phyloP scores from a whole-genome alignment of 2,888 invertebrate species.

The Portevinia maculata region DNA sequence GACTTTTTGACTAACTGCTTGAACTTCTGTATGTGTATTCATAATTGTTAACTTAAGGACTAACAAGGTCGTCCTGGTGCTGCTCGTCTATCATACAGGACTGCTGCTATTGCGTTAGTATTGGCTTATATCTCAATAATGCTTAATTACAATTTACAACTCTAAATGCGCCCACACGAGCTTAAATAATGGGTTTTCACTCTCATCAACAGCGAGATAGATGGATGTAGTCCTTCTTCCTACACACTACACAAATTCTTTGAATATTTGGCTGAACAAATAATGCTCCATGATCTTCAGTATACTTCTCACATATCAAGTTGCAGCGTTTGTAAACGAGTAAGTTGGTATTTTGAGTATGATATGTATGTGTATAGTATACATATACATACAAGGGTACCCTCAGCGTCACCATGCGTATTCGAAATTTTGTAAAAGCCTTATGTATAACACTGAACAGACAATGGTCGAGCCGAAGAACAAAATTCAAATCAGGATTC shows the following conservation, averaged over 20 bases:
- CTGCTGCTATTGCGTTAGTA: slow-evolving; percentile 14
- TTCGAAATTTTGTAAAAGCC: not conserved
- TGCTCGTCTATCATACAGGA: not conserved
- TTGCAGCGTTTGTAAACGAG: not conserved
- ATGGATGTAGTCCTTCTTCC: too few relatives aligned
- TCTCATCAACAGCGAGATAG: not conserved
- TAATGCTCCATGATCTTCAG: slow-evolving; percentile 33
- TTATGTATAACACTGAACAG: slow-evolving; percentile 8
- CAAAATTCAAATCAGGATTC: not conserved
- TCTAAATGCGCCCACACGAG: slow-evolving; percentile 29
- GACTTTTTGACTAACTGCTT: slow-evolving; percentile 6
- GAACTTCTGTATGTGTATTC: not conserved
- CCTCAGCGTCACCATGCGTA: too few relatives aligned
- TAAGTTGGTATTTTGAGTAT: not conserved
- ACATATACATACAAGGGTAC: too few relatives aligned
- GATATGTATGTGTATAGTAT: not conserved
- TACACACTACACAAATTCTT: slow-evolving; percentile 1
- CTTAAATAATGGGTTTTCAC: not conserved
- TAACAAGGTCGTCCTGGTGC: slow-evolving; percentile 1
- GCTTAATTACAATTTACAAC: slow-evolving; percentile 43
- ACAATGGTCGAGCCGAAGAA: slow-evolving; percentile 21
- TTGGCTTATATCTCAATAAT: slow-evolving; percentile 45
- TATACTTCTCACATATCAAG: slow-evolving; percentile 5
- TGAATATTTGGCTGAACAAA: slow-evolving; percentile 20
- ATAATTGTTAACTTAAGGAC: not conserved